Evolutionary conservation across 2,113 vertebrate species (phyloP).

Genomic region (Perca flavescens): DNA sequence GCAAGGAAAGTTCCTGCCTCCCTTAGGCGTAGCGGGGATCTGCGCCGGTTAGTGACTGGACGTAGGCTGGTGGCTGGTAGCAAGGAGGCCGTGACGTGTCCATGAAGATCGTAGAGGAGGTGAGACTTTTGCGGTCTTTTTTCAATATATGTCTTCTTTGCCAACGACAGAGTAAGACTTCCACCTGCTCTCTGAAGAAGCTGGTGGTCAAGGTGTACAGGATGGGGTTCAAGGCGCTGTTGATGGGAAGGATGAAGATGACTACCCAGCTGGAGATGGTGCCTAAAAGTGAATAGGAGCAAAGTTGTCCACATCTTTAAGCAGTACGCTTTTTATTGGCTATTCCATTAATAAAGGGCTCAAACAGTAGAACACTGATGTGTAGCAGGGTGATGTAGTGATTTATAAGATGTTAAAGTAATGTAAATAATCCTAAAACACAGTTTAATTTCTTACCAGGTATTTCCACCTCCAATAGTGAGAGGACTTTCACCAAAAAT

Average conservation of each 20-base stretch:
- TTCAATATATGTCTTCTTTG: constrained; percentile 76
- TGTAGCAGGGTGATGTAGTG: neutral
- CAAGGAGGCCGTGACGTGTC: constrained; percentile 57
- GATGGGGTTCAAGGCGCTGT: constrained; percentile 88
- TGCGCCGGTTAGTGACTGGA: constrained; percentile 69
- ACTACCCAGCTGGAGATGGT: constrained; percentile 86
- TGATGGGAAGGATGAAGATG: constrained; percentile 88
- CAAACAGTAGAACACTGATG: neutral
- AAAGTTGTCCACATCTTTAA: neutral
- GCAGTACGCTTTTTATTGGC: neutral
- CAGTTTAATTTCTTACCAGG: constrained; percentile 69
- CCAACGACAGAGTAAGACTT: constrained; percentile 83
- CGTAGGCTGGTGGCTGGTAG: constrained; percentile 70
- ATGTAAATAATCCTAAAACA: neutral
- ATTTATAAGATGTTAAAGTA: neutral
- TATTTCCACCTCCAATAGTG: constrained; percentile 85
- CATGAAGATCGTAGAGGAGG: constrained; percentile 78
- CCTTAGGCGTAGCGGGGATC: constrained; percentile 78
- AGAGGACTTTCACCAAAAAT: constrained; percentile 86
- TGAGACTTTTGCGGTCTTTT: constrained; percentile 81
- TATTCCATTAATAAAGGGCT: neutral
- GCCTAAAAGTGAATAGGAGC: constrained; percentile 69
- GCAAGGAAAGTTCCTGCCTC: neutral
- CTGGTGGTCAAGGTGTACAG: constrained; percentile 87
- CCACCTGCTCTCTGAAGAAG: constrained; percentile 89